A percentile compares a stretch with the other conserved stretches of the same genome.
Evolutionary conservation across 2,797 vertebrate genomes (phyloP).

Genomic region (Sciurus vulgaris): DNA sequence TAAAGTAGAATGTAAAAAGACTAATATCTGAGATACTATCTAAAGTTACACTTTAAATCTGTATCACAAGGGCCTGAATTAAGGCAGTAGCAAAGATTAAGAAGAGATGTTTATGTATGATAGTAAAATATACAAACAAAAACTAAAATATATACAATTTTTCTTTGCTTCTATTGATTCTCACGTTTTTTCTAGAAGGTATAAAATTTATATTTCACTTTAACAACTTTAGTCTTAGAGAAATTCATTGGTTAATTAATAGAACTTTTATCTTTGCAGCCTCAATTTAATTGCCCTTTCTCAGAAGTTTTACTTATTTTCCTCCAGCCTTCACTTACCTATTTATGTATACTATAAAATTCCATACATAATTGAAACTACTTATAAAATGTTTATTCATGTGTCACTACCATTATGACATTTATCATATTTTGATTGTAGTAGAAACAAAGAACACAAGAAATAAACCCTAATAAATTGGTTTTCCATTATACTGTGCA

Average conservation of each 20-base stretch:
- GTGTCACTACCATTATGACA: not conserved
- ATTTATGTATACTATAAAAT: not conserved
- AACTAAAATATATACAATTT: not conserved
- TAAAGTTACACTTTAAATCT: not conserved
- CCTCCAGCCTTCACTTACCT: not conserved
- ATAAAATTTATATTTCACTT: not conserved
- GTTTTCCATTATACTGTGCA: not conserved
- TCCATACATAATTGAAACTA: not conserved
- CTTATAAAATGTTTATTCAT: not conserved
- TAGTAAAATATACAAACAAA: not conserved
- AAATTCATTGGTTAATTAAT: not conserved
- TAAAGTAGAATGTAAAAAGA: not conserved
- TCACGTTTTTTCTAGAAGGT: not conserved
- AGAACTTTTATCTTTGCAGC: not conserved
- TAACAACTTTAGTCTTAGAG: not conserved
- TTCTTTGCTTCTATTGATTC: not conserved
- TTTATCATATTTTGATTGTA: not conserved
- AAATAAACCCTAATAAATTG: not conserved
- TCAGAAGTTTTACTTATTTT: not conserved
- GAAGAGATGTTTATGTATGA: not conserved
- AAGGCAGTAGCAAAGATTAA: not conserved
- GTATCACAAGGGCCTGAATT: not conserved
- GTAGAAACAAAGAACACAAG: not conserved
- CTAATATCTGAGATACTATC: not conserved
- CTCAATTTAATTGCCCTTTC: not conserved